phyloP scores from a whole-genome alignment of 2,113 vertebrate genomes.

The Ptilorrhoa leucosticta region DNA sequence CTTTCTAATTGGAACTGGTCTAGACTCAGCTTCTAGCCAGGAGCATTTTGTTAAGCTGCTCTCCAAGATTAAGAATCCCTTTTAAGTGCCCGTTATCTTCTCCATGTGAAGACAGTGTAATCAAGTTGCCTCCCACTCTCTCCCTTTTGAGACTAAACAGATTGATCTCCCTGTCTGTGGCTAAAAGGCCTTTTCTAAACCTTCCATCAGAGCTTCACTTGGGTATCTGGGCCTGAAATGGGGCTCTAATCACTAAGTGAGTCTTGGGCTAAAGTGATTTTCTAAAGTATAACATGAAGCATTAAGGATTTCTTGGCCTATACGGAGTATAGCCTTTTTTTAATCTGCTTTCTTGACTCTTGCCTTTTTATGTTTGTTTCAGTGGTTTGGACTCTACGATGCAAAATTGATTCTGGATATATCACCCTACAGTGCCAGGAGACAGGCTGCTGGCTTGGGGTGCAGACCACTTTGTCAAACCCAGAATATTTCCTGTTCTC shows the following conservation, averaged over 20 bases:
- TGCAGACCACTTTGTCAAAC: not conserved
- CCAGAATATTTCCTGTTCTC: not conserved
- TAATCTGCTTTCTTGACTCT: not conserved
- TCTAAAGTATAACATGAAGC: not conserved
- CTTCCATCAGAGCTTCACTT: slow-evolving; percentile 15
- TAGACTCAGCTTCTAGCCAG: not conserved
- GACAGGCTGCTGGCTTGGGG: not conserved
- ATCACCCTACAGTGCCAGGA: not conserved
- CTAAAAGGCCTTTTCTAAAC: slow-evolving; percentile 32
- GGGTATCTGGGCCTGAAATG: not conserved
- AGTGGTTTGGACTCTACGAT: not conserved
- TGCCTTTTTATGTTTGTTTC: not conserved
- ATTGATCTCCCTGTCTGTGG: slow-evolving; percentile 35
- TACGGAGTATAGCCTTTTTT: not conserved
- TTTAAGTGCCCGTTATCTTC: not conserved
- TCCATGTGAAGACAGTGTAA: not conserved
- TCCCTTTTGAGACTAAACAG: slow-evolving; percentile 3
- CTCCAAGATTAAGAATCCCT: not conserved
- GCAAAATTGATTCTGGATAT: not conserved
- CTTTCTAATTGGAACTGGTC: not conserved
- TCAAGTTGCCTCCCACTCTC: not conserved
- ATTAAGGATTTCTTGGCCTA: slow-evolving; percentile 1
- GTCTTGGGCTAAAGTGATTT: slow-evolving; percentile 28
- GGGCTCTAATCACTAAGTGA: slow-evolving; percentile 1
- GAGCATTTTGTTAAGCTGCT: not conserved